Conservation (phyloP, 1,140 invertebrate genomes). For the Zaprionus tsacasi region DNA sequence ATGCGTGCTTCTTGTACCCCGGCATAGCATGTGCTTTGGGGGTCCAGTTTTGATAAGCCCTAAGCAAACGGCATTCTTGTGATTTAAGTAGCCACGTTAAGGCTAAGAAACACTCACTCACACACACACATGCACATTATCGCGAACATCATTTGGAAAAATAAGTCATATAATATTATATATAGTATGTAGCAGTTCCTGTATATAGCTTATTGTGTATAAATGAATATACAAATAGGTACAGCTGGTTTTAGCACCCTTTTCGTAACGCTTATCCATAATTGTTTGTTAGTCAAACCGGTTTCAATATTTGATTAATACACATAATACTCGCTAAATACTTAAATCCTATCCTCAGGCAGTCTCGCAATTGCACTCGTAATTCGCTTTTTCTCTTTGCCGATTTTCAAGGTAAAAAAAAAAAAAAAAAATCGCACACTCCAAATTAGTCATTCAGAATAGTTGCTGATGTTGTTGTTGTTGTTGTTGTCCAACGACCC, state of each 20-base stretch:
- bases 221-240: slow-evolving; percentile 21
- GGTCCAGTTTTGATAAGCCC: slow-evolving; percentile 35
- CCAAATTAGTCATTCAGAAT: neutral
- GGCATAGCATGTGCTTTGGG: slow-evolving; percentile 14
- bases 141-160: slow-evolving; percentile 19
- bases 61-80: slow-evolving; percentile 21
- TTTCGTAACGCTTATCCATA: neutral
- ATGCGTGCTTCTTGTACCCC: slow-evolving; percentile 2
- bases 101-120: neutral
- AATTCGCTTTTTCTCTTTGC: neutral
- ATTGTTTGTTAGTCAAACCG: slow-evolving; percentile 13
- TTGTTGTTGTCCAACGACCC: slow-evolving; percentile 14
- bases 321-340: slow-evolving; percentile 6
- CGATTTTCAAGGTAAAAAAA: neutral
- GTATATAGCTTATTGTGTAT: slow-evolving; percentile 18
- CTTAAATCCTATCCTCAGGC: neutral
- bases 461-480: neutral
- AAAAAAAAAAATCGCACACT: neutral
- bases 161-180: neutral
- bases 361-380: neutral
- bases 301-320: slow-evolving; percentile 19
- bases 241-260: slow-evolving; percentile 25
- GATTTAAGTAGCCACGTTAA: slow-evolving; percentile 25
- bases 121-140: slow-evolving; percentile 10
- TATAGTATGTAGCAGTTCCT: slow-evolving; percentile 7